phyloP scores from a whole-genome alignment of 2,113 vertebrate genomes.

The Paramormyrops kingsleyae region DNA sequence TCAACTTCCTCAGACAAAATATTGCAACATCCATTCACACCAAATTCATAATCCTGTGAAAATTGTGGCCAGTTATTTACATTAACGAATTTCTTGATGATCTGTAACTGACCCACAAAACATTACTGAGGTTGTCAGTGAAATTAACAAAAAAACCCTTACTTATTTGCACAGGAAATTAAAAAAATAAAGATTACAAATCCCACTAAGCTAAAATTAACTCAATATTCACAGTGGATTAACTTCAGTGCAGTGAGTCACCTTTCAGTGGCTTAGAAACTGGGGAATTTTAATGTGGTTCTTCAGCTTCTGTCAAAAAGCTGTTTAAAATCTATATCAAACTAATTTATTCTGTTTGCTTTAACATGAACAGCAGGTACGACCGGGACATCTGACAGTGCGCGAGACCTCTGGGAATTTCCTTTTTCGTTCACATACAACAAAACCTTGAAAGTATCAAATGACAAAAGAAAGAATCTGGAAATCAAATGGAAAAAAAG shows the following conservation, averaged over 20 bases:
- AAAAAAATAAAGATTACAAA: neutral
- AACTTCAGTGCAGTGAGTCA: neutral
- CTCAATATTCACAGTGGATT: constrained; percentile 6
- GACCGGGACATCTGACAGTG: neutral
- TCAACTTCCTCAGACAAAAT: neutral
- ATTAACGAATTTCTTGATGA: neutral
- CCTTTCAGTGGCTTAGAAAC: neutral
- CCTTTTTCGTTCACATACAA: neutral
- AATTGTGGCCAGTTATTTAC: neutral
- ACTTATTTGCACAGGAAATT: neutral
- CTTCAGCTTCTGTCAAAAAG: neutral
- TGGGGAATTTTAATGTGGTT: neutral
- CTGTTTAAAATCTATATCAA: neutral
- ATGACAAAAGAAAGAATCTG: neutral
- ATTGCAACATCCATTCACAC: neutral
- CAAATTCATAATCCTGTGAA: neutral
- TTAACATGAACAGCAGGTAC: neutral
- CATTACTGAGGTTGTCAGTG: neutral
- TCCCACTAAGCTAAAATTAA: constrained; percentile 1
- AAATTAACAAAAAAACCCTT: constrained; percentile 1
- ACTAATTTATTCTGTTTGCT: neutral
- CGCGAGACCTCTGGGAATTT: neutral
- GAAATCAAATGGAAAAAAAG: neutral
- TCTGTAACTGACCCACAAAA: constrained; percentile 8
- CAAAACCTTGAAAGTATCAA: neutral